Base-by-base conservation (phyloP, 2,888 invertebrate species). In the Sarcophaga carnaria region DNA sequence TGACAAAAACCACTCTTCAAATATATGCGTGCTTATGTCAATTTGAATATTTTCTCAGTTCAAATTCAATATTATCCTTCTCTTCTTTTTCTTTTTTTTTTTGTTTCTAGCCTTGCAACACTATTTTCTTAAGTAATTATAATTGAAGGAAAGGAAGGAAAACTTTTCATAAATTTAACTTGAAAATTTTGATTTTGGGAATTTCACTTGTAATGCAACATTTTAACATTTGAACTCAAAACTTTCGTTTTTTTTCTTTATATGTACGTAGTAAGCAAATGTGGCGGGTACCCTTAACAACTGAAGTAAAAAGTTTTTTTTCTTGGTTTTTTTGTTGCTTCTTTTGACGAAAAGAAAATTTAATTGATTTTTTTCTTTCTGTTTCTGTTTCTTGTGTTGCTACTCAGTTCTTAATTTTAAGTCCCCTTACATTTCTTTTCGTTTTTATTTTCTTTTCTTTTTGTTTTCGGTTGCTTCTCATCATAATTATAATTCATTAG, bases 401-500 rank as follows among this genome's bases (percentile, higher is more conserved):
- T 54, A 17, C 54, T 54, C 54, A 54, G 54, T 54, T 54, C 54
- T 54, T 54, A 54, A 54, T 14, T 54, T 54, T 14, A 54, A 54
- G 54, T 54, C 54, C 17, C 37, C 22, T 80, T 45, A 47, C 70
- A 37, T 37, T 78, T 78, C 49, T 37, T 37, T 70, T 70, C 45
- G 67, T 83, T 47, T 17, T 76, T 64, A 45, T 10, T 45, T 75
- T 63, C 20, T 22, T 66, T 67, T 47, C 54, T 62, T 80, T 76
- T 49, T 63, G 60, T 64, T 62, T 71, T 17, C 17, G 54, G 75
- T 27, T 79, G 49, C 69, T 76, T 49, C 78, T 81, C 72, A 76
- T 84, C 79, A 79, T 87, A 84, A 87, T 87, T 81, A 87, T 87
- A 84, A 84, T 87, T 87, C 87, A 87, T 84, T 87, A 87, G 87